These are phyloP conservation scores for Limenitis camilla DNA, from an alignment of 2,888 invertebrate species.

Conservation along the genomic window DNA sequence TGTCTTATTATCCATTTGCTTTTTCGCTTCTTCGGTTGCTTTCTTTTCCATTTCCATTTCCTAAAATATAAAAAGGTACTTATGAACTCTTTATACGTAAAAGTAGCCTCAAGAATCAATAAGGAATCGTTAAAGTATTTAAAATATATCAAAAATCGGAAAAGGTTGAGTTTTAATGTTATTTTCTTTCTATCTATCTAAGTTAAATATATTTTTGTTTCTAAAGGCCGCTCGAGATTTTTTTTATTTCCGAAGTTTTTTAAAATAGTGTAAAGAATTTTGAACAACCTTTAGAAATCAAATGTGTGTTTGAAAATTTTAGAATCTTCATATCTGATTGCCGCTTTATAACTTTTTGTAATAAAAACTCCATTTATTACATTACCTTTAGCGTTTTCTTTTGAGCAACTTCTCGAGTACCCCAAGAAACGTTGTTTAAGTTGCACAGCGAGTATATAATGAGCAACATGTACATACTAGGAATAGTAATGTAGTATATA, in stretches of 20 bases:
- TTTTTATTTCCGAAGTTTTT: too few species aligned
- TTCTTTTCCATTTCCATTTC: constrained; percentile 90
- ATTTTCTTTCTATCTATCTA: too few species aligned
- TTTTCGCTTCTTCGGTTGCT: constrained; percentile 85
- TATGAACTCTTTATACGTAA: neutral
- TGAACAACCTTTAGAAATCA: too few species aligned
- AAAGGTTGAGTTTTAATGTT: too few species aligned
- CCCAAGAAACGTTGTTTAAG: constrained; percentile 95
- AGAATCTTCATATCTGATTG: constrained; percentile 89
- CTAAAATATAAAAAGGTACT: constrained; percentile 40
- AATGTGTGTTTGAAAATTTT: constrained; percentile 2
- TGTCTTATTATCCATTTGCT: constrained; percentile 86
- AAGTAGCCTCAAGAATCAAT: too few species aligned
- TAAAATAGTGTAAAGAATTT: too few species aligned
- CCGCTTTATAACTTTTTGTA: too few species aligned
- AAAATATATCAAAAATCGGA: too few species aligned
- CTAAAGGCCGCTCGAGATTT: too few species aligned
- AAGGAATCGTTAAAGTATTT: too few species aligned
- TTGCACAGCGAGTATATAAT: constrained; percentile 95
- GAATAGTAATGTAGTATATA: constrained; percentile 90
- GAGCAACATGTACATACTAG: constrained; percentile 94
- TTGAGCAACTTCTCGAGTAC: constrained; percentile 86
- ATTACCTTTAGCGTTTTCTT: constrained; percentile 58
- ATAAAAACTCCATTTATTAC: too few species aligned
- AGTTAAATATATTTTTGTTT: too few species aligned